phyloP scores from a whole-genome alignment of 2,888 invertebrate genomes.

The Scaptomyza parva region DNA sequence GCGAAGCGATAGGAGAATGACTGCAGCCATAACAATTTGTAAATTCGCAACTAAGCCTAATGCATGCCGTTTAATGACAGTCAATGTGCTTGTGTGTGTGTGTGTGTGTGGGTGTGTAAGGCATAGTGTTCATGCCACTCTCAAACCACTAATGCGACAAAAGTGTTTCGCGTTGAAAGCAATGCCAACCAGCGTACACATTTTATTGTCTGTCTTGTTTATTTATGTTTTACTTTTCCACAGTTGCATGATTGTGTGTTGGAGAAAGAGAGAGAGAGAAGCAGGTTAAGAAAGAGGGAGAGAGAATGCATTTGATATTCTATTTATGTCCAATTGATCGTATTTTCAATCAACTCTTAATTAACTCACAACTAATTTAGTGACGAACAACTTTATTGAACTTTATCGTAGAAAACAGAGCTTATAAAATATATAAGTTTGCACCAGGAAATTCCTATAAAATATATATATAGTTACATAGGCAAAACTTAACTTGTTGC shows the following conservation, averaged over 20 bases:
- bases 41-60: slow-evolving; percentile 55
- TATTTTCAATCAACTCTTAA: background rate
- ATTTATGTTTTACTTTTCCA: slow-evolving; percentile 1
- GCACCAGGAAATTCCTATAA: background rate
- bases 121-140: background rate
- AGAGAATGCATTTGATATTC: background rate
- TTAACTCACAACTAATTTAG: background rate
- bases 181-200: slow-evolving; percentile 4
- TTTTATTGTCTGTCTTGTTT: slow-evolving; percentile 35
- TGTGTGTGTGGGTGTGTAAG: slow-evolving; percentile 1
- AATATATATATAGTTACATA: slow-evolving; percentile 6
- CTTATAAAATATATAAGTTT: slow-evolving; percentile 2
- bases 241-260: background rate
- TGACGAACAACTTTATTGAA: background rate
- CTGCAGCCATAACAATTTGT: slow-evolving; percentile 39
- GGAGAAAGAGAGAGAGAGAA: background rate
- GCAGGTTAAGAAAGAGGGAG: background rate
- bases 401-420: background rate
- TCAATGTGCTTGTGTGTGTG: background rate
- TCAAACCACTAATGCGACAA: slow-evolving; percentile 2
- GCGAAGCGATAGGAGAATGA: slow-evolving; percentile 4
- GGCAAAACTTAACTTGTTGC: background rate
- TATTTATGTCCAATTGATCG: background rate
- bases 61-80: slow-evolving; percentile 45
- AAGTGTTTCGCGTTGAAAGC: slow-evolving; percentile 15